Conservation (phyloP, 2,113 vertebrate genomes). For the Psittacara wagleri region DNA sequence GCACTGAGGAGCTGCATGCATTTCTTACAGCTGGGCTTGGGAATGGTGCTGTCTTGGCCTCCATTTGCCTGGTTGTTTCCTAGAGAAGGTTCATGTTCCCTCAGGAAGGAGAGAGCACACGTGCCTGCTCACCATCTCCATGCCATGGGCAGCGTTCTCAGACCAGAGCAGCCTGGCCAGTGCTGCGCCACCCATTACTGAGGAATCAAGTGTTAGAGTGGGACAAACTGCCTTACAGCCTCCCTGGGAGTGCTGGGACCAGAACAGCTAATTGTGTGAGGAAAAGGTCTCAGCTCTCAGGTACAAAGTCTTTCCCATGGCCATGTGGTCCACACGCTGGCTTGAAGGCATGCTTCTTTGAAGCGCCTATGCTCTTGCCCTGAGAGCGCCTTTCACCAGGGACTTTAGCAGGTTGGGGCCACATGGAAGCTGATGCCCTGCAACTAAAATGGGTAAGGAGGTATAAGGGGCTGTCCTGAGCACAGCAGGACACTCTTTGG, state of each 20-base stretch:
- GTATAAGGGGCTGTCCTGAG: neutral
- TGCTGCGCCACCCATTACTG: neutral
- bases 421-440: neutral
- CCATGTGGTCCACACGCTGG: neutral
- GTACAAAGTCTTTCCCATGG: neutral
- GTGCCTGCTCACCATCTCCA: neutral
- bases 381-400: neutral
- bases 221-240: neutral
- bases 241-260: neutral
- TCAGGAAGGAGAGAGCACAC: accelerated
- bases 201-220: neutral
- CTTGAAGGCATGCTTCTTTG: neutral
- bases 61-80: neutral
- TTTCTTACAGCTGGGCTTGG: neutral
- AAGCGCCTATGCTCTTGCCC: neutral
- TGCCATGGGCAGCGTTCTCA: neutral
- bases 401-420: neutral
- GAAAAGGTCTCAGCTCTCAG: neutral
- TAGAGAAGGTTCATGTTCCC: neutral
- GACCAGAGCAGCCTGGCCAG: neutral
- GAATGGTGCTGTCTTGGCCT: accelerated
- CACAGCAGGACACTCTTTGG: neutral
- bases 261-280: neutral
- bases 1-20: accelerated
- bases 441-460: neutral